Base-by-base conservation (phyloP, 2,113 vertebrate genomes). In the Oncorhynchus nerka region DNA sequence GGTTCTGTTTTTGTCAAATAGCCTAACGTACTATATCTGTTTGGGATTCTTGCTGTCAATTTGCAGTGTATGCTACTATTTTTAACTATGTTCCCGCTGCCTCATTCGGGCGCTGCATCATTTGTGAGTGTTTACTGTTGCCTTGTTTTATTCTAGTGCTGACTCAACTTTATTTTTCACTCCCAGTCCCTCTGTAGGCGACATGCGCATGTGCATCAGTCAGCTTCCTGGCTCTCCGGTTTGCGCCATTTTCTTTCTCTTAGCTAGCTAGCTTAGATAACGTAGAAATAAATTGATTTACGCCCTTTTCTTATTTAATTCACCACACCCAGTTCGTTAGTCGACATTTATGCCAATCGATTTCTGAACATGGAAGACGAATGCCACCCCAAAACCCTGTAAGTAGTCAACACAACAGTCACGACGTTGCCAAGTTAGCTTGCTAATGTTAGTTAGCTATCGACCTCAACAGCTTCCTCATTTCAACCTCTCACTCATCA, bases 281-380 rank as follows among this genome's bases (percentile, higher is more conserved):
- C 30, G 16, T 34, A 22, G 1, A 68, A 34, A 68, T 68, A 68
- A 22, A 20, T 19, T 55, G 51, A 55, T 55, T 15, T 55, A 55
- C 16, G 4, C 1, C 16, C 12, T 55, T 4, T 55, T 55, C 51
- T 55, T 19, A 79, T 83, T 73, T 86, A 77, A 79, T 28, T 57
- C 73, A 64, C 71, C 73, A 57, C 16, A 79, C 73, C 39, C 20
- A 80, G 32, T 71, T 75, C 65, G 59, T 79, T 57, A 67, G 65
- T 67, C 24, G 65, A 67, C 13, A 67, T 16, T 16, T 26, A 26
- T 77, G 34, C 76, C 70, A 72, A 64, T 79, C 57, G 48, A 16
- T 39, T 86, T 77, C 70, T 69, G 75, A 81, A 13, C 70, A 94
- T 94, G 93, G 93, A 94, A 76, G 93, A 94, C 87, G 93, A 94